A percentile compares a stretch with the other conserved stretches of the same genome.
Conservation (phyloP, 2,113 vertebrate genomes). For the Nibea albiflora region DNA sequence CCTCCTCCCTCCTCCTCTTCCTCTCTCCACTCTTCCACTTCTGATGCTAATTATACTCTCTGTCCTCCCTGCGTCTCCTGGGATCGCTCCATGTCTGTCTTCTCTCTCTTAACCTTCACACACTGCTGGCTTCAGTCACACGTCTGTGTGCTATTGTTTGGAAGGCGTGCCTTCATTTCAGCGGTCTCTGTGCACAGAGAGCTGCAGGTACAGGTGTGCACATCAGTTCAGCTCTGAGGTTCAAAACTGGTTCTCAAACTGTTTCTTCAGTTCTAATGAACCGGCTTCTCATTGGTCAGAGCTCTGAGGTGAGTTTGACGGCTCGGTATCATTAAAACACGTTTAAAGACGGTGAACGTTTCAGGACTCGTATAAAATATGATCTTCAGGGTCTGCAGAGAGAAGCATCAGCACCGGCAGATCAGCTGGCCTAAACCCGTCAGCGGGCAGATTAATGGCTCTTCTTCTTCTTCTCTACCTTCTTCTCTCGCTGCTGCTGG, state of each 20-base stretch:
- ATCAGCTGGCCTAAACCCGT: conserved; percentile 80
- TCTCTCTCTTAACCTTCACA: conserved; percentile 73
- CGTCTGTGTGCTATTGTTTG: conserved; percentile 47
- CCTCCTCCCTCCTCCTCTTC: conserved; percentile 25
- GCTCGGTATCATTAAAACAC: conserved; percentile 31
- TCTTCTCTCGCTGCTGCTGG: conserved; percentile 49
- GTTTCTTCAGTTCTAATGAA: conserved; percentile 55
- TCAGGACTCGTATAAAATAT: conserved; percentile 59
- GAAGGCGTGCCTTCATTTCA: conserved; percentile 54
- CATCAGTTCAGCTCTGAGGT: not conserved
- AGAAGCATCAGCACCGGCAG: conserved; percentile 62
- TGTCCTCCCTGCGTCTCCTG: conserved; percentile 72
- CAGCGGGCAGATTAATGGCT: conserved; percentile 76
- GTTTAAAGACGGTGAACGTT: conserved; percentile 24
- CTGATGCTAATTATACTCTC: conserved; percentile 78
- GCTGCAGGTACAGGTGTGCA: conserved; percentile 31
- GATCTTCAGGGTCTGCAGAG: conserved; percentile 42
- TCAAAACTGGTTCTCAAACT: conserved; percentile 30
- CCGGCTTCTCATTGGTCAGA: conserved; percentile 4
- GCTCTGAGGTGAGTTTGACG: too few species aligned
- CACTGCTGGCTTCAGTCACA: conserved; percentile 42
- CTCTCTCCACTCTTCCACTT: conserved; percentile 52
- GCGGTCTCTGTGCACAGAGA: conserved; percentile 28
- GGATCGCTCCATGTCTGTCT: conserved; percentile 57
- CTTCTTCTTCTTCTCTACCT: conserved; percentile 43